phyloP scores from a whole-genome alignment of 2,888 invertebrate species.

The Hololepta plana region DNA sequence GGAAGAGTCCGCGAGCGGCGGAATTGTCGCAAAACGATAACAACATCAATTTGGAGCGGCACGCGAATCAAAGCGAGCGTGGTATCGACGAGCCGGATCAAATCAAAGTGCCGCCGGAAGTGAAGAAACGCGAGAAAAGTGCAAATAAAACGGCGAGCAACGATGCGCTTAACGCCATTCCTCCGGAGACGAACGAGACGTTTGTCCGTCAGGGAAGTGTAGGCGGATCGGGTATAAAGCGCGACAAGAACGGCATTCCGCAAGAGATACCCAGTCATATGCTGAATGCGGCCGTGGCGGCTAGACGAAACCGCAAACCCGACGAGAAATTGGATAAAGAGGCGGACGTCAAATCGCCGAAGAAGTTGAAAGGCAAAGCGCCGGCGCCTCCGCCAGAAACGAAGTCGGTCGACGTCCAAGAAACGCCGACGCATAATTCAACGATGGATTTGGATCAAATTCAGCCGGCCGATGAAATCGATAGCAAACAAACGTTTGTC shows the following conservation, averaged over 20 bases:
- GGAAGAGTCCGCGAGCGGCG: constrained; percentile 21
- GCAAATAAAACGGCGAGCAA: constrained; percentile 21
- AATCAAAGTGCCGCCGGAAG: constrained; percentile 24
- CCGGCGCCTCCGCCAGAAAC: constrained; percentile 41
- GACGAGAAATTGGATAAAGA: constrained; percentile 15
- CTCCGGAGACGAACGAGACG: background rate
- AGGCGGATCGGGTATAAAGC: constrained; percentile 38
- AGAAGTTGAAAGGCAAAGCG: constrained; percentile 54
- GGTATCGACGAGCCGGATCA: constrained; percentile 31
- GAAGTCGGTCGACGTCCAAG: constrained; percentile 7
- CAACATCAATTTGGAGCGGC: constrained; percentile 20
- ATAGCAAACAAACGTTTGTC: no score
- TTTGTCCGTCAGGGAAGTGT: constrained; percentile 29
- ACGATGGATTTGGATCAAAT: constrained; percentile 31
- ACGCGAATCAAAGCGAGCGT: constrained; percentile 6
- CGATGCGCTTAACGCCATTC: background rate
- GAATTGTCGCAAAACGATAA: constrained; percentile 26
- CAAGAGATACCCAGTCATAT: constrained; percentile 55
- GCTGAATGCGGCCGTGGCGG: constrained; percentile 52
- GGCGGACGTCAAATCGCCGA: constrained; percentile 27
- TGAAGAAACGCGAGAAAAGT: constrained; percentile 32
- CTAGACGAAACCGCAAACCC: constrained; percentile 46
- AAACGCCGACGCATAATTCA: constrained; percentile 22
- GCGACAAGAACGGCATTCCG: constrained; percentile 42
- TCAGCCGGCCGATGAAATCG: constrained; percentile 29